phyloP scores from a whole-genome alignment of 2,113 vertebrate species.

The Globicephala melas region DNA sequence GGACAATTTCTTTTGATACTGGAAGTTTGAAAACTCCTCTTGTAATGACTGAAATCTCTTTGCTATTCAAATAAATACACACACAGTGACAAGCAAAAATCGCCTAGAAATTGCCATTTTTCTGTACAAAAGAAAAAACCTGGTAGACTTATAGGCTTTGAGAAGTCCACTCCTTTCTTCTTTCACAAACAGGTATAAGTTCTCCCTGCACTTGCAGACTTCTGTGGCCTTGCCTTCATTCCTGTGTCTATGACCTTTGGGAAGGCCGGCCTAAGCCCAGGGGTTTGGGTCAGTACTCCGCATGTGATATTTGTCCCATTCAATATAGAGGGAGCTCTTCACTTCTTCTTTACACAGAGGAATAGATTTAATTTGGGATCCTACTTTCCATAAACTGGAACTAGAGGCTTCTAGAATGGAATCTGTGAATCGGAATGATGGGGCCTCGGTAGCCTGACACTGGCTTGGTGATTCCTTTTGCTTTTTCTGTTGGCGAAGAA shows the following conservation, averaged over 20 bases:
- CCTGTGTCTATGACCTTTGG: not conserved
- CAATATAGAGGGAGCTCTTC: not conserved
- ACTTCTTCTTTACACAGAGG: not conserved
- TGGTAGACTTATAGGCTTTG: not conserved
- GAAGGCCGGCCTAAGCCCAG: not conserved
- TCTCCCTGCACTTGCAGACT: accelerated
- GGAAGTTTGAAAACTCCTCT: not conserved
- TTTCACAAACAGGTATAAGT: not conserved
- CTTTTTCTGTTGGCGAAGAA: not conserved
- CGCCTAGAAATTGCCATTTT: not conserved
- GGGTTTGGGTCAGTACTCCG: not conserved
- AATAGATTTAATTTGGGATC: not conserved
- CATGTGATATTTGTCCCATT: not conserved
- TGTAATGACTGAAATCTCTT: not conserved
- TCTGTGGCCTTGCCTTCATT: not conserved
- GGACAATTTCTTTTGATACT: not conserved
- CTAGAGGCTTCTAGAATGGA: not conserved
- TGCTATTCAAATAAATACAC: not conserved
- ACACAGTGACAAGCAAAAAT: not conserved
- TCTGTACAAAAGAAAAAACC: not conserved
- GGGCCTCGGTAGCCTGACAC: not conserved
- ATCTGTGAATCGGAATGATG: not conserved
- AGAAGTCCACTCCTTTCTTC: not conserved
- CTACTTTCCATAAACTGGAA: not conserved
- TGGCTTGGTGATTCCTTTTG: not conserved